Percentiles rank a stretch among this genome's conserved stretches.
These are phyloP conservation scores for Meleagris gallopavo DNA, from an alignment of 2,113 vertebrate species.

Conservation along the genomic window DNA sequence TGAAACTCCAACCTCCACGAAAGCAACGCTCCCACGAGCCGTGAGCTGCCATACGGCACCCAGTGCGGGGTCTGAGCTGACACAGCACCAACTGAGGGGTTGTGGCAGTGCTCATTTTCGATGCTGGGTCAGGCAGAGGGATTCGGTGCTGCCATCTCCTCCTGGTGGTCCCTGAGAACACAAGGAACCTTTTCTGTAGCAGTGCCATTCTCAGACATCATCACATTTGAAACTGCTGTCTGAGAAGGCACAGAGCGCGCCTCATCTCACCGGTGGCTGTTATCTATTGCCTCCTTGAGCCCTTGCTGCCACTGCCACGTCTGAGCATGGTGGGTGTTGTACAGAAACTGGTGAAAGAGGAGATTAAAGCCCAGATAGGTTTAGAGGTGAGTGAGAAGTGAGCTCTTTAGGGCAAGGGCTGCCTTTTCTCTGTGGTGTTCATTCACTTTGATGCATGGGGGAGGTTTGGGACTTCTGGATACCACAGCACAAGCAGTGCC, in stretches of 20 bases:
- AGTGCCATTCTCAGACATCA: not conserved
- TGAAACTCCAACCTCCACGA: not conserved
- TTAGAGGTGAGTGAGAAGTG: rapidly evolving
- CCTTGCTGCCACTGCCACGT: rapidly evolving
- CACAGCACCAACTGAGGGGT: rapidly evolving
- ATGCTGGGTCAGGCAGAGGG: not conserved
- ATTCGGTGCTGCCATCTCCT: rapidly evolving
- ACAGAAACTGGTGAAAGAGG: not conserved
- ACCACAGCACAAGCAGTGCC: not conserved
- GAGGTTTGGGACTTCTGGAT: not conserved
- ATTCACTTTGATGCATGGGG: rapidly evolving
- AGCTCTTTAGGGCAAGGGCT: not conserved
- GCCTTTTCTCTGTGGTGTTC: not conserved
- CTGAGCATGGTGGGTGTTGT: not conserved
- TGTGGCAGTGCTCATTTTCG: rapidly evolving
- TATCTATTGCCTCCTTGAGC: not conserved
- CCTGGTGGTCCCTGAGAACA: not conserved
- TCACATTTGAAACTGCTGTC: not conserved
- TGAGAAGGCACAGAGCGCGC: not conserved
- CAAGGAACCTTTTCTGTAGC: not conserved
- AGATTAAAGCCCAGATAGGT: not conserved
- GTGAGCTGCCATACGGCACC: not conserved
- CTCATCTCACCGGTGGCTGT: rapidly evolving
- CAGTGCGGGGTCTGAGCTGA: not conserved
- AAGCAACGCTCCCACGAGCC: not conserved